Percentiles rank a stretch among this genome's conserved stretches.
Conservation (phyloP, 1,140 invertebrate genomes). For the Drosophila bifasciata region DNA sequence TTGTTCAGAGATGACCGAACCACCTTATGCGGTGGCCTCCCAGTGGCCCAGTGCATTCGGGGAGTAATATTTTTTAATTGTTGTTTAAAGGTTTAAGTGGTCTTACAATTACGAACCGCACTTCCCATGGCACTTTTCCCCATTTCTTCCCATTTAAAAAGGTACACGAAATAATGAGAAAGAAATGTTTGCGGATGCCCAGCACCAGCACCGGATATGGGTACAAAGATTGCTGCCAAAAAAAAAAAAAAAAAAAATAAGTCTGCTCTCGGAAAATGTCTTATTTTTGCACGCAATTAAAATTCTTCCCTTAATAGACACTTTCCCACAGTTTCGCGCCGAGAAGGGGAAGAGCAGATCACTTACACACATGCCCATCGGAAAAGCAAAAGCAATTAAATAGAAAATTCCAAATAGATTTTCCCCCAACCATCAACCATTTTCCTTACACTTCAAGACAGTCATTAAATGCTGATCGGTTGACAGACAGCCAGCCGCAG, state of each 20-base stretch:
- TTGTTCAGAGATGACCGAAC: conserved; percentile 4
- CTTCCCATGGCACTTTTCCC: background rate
- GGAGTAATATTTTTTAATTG: conserved; percentile 73
- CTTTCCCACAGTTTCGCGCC: background rate
- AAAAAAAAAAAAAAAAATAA: conserved; percentile 24
- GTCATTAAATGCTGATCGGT: conserved; percentile 53
- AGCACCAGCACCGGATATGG: conserved; percentile 26
- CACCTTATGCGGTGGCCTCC: background rate
- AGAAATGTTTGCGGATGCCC: too few species aligned
- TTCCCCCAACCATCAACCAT: conserved; percentile 1
- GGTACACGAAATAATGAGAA: too few species aligned
- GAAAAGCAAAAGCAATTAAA: conserved; percentile 60
- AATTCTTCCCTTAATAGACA: conserved; percentile 52
- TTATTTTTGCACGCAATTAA: conserved; percentile 39
- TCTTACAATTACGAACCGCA: conserved; percentile 10
- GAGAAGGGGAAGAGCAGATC: conserved; percentile 2
- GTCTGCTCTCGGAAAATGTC: conserved; percentile 26
- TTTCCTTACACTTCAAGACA: conserved; percentile 28
- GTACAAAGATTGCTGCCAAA: conserved; percentile 16
- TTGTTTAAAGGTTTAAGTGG: conserved; percentile 77
- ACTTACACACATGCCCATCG: conserved; percentile 17
- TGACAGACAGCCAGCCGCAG: conserved; percentile 55
- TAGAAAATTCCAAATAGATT: conserved; percentile 14
- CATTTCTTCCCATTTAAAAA: background rate
- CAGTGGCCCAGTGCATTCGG: conserved; percentile 15